Conservation (phyloP, 1,140 invertebrate species). For the Bombus ignitus region DNA sequence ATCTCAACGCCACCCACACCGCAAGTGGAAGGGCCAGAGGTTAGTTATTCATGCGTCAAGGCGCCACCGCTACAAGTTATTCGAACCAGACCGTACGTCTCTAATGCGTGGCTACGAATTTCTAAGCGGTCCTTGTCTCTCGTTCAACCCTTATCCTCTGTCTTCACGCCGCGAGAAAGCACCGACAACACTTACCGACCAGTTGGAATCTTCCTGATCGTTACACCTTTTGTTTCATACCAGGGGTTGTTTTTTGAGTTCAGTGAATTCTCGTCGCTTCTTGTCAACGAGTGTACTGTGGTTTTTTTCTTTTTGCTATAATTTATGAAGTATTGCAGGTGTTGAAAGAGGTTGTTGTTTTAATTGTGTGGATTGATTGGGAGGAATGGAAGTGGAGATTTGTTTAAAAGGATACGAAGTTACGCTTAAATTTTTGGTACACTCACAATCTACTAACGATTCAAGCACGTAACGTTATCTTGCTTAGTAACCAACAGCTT, state of each 20-base stretch:
- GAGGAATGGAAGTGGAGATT: neutral
- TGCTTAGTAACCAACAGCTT: no score
- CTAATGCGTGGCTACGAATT: constrained; percentile 70
- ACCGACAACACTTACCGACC: constrained; percentile 18
- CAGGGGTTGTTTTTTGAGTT: neutral
- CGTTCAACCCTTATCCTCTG: neutral
- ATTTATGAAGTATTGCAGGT: neutral
- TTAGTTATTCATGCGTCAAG: constrained; percentile 80
- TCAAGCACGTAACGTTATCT: no score
- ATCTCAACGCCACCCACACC: constrained; percentile 76
- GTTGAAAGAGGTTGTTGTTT: neutral
- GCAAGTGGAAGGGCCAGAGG: constrained; percentile 73
- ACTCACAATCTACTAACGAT: no score
- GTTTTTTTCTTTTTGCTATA: neutral
- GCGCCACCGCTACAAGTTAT: constrained; percentile 79
- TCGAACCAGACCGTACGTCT: constrained; percentile 77
- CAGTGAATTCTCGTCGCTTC: neutral
- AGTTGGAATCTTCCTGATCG: neutral
- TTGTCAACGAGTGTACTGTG: neutral
- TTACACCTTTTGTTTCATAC: neutral
- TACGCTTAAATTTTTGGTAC: no score
- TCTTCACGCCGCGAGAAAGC: neutral
- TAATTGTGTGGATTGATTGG: neutral
- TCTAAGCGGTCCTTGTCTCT: constrained; percentile 56
- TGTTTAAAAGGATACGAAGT: neutral